Conservation (phyloP, 2,888 invertebrate genomes). For the Drosophila nigritarsus region DNA sequence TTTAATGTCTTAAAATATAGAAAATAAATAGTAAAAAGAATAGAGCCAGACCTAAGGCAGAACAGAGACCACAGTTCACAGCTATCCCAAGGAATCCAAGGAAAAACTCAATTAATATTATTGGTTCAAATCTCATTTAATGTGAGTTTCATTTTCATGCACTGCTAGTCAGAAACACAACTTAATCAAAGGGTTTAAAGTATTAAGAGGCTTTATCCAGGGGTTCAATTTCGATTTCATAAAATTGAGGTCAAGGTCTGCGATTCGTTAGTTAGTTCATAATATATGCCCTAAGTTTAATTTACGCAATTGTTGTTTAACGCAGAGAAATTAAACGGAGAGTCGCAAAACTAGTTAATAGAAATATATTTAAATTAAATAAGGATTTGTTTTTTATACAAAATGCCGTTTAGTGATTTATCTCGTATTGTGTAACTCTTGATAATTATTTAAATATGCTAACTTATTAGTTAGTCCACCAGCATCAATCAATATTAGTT, state of each 20-base stretch:
- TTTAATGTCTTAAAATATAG: too few relatives aligned
- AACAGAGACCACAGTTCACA: too few relatives aligned
- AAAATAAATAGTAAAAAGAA: too few relatives aligned
- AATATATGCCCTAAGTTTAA: background rate
- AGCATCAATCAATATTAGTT: background rate
- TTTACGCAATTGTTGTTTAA: background rate
- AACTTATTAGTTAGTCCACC: background rate
- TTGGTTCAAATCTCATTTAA: background rate
- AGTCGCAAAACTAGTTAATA: background rate
- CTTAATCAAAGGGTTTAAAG: background rate
- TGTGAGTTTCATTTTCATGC: background rate
- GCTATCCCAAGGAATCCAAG: background rate
- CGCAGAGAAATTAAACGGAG: too few relatives aligned
- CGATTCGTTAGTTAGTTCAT: background rate
- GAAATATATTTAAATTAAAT: background rate
- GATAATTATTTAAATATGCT: background rate
- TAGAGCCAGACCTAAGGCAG: too few relatives aligned
- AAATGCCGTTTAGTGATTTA: background rate
- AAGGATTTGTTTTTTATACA: background rate
- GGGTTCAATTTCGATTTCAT: background rate
- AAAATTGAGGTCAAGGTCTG: background rate
- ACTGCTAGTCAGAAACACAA: background rate
- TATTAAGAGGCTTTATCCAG: too few relatives aligned
- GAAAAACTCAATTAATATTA: background rate
- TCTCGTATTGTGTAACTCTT: background rate